phyloP scores from a whole-genome alignment of 2,888 invertebrate genomes.

The Carpatolechia fugitivella region DNA sequence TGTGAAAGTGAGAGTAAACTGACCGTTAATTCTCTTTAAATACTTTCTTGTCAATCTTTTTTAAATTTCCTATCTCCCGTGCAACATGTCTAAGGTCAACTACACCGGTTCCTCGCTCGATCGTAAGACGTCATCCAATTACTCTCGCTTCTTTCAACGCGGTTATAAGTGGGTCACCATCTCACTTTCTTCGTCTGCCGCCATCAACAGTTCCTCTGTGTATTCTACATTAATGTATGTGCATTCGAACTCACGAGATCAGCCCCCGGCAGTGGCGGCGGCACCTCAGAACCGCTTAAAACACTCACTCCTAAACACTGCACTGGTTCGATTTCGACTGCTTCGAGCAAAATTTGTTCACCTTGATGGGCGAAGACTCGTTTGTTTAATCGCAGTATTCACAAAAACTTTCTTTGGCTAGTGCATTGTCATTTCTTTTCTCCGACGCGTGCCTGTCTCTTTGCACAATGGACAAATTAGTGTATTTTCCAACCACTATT shows the following conservation, averaged over 20 bases:
- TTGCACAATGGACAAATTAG: slow-evolving; percentile 60
- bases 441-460: slow-evolving; percentile 42
- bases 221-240: slow-evolving; percentile 10
- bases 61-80: slow-evolving; percentile 14
- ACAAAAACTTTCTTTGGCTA: slow-evolving; percentile 66
- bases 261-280: slow-evolving; percentile 9
- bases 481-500: slow-evolving; percentile 49
- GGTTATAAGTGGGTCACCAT: slow-evolving; percentile 53
- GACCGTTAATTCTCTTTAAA: not conserved
- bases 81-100: slow-evolving; percentile 23
- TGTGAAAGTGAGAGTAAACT: slow-evolving; percentile 3
- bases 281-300: slow-evolving; percentile 9
- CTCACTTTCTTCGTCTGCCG: slow-evolving; percentile 65
- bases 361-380: slow-evolving; percentile 40
- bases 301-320: slow-evolving; percentile 19
- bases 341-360: slow-evolving; percentile 31
- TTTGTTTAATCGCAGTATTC: slow-evolving; percentile 62
- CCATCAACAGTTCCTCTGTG: slow-evolving; percentile 35
- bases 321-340: slow-evolving; percentile 33
- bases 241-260: slow-evolving; percentile 12
- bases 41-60: slow-evolving; percentile 7
- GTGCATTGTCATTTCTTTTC: slow-evolving; percentile 71
- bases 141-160: slow-evolving; percentile 57
- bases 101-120: slow-evolving; percentile 15
- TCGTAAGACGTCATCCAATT: slow-evolving; percentile 43